Percentiles rank a stretch among this genome's conserved stretches.
Evolutionary conservation across 64 coral and sea anemone species (phyloP).

Genomic region (Actinia equina): DNA sequence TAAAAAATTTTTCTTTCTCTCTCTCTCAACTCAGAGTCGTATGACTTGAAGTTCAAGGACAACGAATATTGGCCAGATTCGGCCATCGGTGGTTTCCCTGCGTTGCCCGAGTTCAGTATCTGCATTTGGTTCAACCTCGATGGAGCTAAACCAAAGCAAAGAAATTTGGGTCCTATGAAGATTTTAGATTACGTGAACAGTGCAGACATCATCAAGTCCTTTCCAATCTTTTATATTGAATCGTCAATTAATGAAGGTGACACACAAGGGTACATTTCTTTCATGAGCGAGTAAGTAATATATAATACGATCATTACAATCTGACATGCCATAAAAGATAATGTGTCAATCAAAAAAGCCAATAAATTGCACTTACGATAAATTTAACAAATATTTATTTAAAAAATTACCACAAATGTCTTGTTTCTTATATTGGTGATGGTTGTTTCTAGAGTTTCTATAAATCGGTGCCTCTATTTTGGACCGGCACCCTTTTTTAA

Average conservation of each 20-base stretch:
- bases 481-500: no score
- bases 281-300: background rate
- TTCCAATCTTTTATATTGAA: background rate
- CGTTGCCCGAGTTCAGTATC: background rate
- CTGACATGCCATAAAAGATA: no score
- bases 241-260: background rate
- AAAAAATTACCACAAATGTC: no score
- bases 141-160: background rate
- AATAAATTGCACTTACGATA: no score
- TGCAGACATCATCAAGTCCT: background rate
- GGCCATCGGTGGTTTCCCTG: background rate
- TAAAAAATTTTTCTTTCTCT: no score
- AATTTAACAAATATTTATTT: no score
- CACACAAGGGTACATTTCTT: background rate
- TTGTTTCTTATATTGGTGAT: no score
- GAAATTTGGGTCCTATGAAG: background rate
- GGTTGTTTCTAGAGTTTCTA: no score
- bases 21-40: background rate
- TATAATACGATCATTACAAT: no score
- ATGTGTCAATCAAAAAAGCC: no score
- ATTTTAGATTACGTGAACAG: background rate
- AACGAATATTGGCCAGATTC: background rate
- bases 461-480: no score
- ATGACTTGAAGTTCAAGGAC: background rate
- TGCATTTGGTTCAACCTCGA: background rate